phyloP scores from a whole-genome alignment of 2,888 invertebrate genomes.

The Sabatieria punctata region DNA sequence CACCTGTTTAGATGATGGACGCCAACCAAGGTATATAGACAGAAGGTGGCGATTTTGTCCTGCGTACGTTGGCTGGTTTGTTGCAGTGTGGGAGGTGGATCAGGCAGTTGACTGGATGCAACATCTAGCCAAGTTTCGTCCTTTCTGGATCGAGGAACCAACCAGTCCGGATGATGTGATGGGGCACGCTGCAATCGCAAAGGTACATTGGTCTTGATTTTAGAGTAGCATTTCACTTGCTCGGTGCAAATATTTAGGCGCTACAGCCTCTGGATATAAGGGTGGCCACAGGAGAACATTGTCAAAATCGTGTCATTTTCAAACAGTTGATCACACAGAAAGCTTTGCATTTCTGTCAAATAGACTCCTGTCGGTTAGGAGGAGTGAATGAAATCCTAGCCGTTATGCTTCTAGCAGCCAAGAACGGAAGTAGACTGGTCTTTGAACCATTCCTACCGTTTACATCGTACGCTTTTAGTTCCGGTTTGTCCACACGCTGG shows the following conservation, averaged over 20 bases:
- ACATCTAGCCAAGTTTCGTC: conserved; percentile 51
- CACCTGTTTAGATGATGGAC: conserved; percentile 22
- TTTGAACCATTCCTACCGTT: too few species aligned
- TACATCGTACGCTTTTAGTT: conserved; percentile 51
- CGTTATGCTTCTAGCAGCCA: conserved; percentile 72
- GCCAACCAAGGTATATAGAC: conserved; percentile 27
- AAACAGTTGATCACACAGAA: conserved; percentile 63
- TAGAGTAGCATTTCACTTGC: too few species aligned
- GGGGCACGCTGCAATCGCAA: conserved; percentile 63
- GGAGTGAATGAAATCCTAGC: conserved; percentile 67
- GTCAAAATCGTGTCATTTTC: conserved; percentile 74
- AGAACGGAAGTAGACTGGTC: too few species aligned
- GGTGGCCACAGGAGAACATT: conserved; percentile 81
- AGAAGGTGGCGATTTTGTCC: background rate
- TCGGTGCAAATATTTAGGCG: too few species aligned
- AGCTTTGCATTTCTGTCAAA: conserved; percentile 69
- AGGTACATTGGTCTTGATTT: too few species aligned
- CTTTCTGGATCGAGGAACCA: conserved; percentile 79
- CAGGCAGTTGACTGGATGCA: conserved; percentile 73
- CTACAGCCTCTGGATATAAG: conserved; percentile 54
- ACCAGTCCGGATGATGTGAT: conserved; percentile 75
- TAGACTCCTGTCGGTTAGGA: conserved; percentile 70
- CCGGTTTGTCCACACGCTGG: conserved; percentile 86
- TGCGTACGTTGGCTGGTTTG: too few species aligned
- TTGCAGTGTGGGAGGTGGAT: conserved; percentile 60